These are phyloP conservation scores for Podarcis lilfordi DNA, from an alignment of 2,797 vertebrate species.

Conservation along the genomic window DNA sequence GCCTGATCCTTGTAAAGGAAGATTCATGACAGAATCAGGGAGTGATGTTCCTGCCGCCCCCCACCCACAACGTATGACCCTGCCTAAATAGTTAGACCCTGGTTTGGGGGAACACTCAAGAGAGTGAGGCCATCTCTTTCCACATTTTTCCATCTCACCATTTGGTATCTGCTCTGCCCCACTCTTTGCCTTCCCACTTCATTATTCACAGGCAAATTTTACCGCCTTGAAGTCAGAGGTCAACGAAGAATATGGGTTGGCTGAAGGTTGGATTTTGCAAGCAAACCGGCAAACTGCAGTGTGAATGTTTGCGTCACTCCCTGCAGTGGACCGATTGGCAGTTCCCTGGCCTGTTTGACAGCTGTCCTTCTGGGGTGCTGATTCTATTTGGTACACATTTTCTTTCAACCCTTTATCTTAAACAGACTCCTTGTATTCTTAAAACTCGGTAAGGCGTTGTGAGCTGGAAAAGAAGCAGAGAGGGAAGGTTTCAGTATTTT, in stretches of 20 bases:
- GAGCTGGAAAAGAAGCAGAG: not conserved
- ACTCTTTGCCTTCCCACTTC: constrained; percentile 45
- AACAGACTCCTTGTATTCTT: too few species aligned
- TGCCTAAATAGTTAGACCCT: not conserved
- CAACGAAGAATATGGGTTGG: not conserved
- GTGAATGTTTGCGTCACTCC: not conserved
- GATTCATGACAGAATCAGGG: not conserved
- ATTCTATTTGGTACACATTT: too few species aligned
- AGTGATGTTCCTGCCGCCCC: not conserved
- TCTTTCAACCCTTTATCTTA: too few species aligned
- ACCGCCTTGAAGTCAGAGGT: constrained; percentile 38
- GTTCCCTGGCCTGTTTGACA: not conserved
- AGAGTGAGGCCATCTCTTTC: constrained; percentile 34
- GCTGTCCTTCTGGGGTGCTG: too few species aligned
- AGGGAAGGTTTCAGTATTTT: not conserved
- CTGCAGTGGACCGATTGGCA: not conserved
- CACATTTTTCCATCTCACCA: constrained; percentile 20
- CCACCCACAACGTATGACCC: not conserved
- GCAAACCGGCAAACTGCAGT: constrained; percentile 26
- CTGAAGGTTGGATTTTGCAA: constrained; percentile 23
- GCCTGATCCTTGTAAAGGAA: not conserved
- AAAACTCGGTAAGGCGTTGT: not conserved
- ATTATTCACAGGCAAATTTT: constrained; percentile 4
- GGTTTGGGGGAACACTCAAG: not conserved
- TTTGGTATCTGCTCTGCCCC: not conserved